Evolutionary conservation across 2,888 invertebrate genomes (phyloP), one percentile per base, ranked within the genome.

Genomic region (Drosophila trichaetosa): DNA sequence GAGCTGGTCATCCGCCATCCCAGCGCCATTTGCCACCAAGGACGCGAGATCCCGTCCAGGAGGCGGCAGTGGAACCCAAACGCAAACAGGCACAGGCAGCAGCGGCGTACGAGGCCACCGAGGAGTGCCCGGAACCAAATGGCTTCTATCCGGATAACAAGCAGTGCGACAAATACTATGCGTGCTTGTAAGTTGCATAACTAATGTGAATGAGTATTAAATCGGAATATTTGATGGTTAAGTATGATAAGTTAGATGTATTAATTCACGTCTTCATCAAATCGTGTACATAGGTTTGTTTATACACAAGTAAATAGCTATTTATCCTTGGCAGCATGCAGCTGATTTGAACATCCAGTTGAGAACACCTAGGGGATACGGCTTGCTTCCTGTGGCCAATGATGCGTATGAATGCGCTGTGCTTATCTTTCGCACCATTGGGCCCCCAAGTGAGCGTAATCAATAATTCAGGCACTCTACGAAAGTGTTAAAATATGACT

Each of bases 101-200:
- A 11, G n/a, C 91, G 2, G 95, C 95, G 58, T 94, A 94, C 86
- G 94, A 94, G 71, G 94, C 94, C 78, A 94, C 95, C 27, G 95
- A 95, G 62, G 94, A 95, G 82, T 98, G 98, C 87, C 98, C 98
- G 0, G 96, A 97, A 86, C 94, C 95, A 0, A 95, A 96, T 83
- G 98, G 98, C 11, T 98, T 95, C 93, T 98, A 97, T 91, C 96
- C 97, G 13, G 97, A 97, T 90, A 95, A 96, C 18, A 96, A 96
- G 87, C 97, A 98, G 93, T 98, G 97, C 91, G 97, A 98, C 94
- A 97, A 97, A 93, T 98, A 97, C 91, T 96, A 97, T 92, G 96
- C 96, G 73, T 97, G 97, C 93, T 94, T 94, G 95, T 95, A 91
- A 92, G 91, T 89, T 76, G 7, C 18, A 36, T 16, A 10, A 13